These are phyloP conservation scores for Drosophila merina DNA, from an alignment of 2,888 invertebrate genomes.

Conservation along the genomic window DNA sequence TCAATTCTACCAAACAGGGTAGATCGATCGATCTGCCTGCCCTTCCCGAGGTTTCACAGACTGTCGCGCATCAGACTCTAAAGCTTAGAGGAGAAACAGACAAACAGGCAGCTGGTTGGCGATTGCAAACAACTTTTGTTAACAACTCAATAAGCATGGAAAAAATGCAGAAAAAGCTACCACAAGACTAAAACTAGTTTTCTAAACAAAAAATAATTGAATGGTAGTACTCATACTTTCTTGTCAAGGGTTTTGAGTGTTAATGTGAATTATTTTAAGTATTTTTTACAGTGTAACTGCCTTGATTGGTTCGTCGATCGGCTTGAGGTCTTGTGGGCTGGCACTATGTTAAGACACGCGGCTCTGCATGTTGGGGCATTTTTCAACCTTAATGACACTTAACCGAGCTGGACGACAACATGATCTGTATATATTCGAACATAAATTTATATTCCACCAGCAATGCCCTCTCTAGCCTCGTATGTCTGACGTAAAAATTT, in stretches of 20 bases:
- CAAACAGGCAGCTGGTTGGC: constrained; percentile 39
- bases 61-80: constrained; percentile 53
- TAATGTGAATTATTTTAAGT: neutral
- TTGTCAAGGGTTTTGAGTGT: neutral
- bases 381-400: constrained; percentile 72
- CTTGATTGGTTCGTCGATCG: constrained; percentile 16
- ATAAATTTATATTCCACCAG: constrained; percentile 1
- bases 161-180: constrained; percentile 50
- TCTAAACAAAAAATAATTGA: neutral
- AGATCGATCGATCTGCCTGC: constrained; percentile 57
- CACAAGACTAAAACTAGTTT: constrained; percentile 49
- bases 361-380: constrained; percentile 61
- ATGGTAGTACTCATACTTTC: neutral
- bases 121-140: constrained; percentile 32
- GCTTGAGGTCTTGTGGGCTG: constrained; percentile 63
- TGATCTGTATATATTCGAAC: constrained; percentile 24
- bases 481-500: neutral
- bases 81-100: neutral
- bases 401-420: constrained; percentile 59
- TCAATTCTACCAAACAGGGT: constrained; percentile 42
- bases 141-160: constrained; percentile 59
- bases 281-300: neutral
- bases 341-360: constrained; percentile 44
- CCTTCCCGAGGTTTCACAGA: constrained; percentile 65
- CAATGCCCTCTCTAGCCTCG: neutral